Evolutionary conservation across 1,140 invertebrate genomes (phyloP), one percentile per base, ranked within the genome.

Genomic region (Daktulosphaira vitifoliae): DNA sequence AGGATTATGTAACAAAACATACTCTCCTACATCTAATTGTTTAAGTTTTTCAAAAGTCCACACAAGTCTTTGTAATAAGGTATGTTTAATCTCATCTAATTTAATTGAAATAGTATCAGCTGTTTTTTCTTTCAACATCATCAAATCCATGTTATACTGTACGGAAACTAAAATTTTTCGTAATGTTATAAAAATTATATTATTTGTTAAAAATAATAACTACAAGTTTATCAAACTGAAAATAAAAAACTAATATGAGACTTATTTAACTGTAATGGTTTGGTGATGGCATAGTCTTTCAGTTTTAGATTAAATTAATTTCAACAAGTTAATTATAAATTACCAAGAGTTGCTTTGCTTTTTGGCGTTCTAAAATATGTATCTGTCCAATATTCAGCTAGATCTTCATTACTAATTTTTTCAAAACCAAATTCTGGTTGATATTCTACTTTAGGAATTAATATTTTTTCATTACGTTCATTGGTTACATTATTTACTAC

Each of bases 341-440:
- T 42, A 62, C 56, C 42, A 20, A 62, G 46, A 13, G 18, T 29
- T 7, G 29, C 8, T 22, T 46, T 62, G 16, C 8, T 48, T 8
- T n/a, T 62, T 9, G 56, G 56, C 15, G n/a, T 48, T 44, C 56
- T 62, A 25, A 48, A 62, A 6, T 11, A 33, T n/a, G 56, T 48
- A 18, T 62, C 42, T 4, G 46, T n/a, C 56, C 56, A 62, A 48
- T 62, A 48, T 33, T 62, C 56, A 9, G 29, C 6, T 5, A 62
- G 25, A 20, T 62, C 39, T 22, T 62, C 56, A 26, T 62, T 39
- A n/a, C 4, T 22, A 5, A 29, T 1, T 48, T 62, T 62, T 62
- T 62, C 56, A 20, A 48, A 62, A 3, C 56, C 56, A 33, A 62
- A 62, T 26, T 62, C 56, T 33, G 56, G 56, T 33, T 62, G 56